These are phyloP conservation scores for Cheilosia impressa DNA, from an alignment of 2,888 invertebrate species.

Conservation along the genomic window DNA sequence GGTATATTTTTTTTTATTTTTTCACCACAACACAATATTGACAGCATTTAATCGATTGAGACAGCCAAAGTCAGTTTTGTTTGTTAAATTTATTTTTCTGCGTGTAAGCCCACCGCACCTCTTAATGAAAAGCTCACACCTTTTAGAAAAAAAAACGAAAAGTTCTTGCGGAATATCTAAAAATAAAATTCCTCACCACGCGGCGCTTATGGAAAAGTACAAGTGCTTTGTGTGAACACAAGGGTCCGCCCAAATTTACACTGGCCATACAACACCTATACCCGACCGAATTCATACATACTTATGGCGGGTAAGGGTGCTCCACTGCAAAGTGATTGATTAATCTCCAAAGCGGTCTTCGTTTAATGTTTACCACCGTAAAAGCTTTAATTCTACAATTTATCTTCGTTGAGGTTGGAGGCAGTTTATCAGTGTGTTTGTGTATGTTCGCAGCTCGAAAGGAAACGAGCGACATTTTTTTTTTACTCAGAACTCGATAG, in stretches of 20 bases:
- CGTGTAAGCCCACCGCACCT: not conserved
- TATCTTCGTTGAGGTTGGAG: constrained; percentile 48
- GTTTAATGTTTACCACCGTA: constrained; percentile 60
- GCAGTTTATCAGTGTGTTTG: constrained; percentile 31
- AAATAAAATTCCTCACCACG: constrained; percentile 39
- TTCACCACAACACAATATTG: constrained; percentile 37
- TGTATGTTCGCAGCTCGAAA: not conserved
- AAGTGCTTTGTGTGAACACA: constrained; percentile 1
- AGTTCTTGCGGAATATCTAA: constrained; percentile 18
- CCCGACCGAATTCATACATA: constrained; percentile 36
- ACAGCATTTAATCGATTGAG: constrained; percentile 69
- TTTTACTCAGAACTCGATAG: constrained; percentile 12
- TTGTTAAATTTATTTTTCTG: constrained; percentile 1
- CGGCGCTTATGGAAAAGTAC: constrained; percentile 23
- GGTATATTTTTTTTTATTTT: constrained; percentile 14
- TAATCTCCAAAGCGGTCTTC: constrained; percentile 68
- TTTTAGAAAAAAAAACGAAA: not conserved
- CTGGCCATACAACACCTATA: constrained; percentile 30
- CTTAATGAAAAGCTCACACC: constrained; percentile 17
- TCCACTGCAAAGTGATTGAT: constrained; percentile 63
- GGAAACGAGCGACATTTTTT: constrained; percentile 57
- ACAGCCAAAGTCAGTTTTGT: constrained; percentile 63
- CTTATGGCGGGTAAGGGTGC: constrained; percentile 20
- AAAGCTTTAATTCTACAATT: constrained; percentile 70
- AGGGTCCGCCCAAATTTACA: constrained; percentile 53